Base-by-base conservation (phyloP, 1,140 invertebrate species). In the Chymomyza costata region DNA sequence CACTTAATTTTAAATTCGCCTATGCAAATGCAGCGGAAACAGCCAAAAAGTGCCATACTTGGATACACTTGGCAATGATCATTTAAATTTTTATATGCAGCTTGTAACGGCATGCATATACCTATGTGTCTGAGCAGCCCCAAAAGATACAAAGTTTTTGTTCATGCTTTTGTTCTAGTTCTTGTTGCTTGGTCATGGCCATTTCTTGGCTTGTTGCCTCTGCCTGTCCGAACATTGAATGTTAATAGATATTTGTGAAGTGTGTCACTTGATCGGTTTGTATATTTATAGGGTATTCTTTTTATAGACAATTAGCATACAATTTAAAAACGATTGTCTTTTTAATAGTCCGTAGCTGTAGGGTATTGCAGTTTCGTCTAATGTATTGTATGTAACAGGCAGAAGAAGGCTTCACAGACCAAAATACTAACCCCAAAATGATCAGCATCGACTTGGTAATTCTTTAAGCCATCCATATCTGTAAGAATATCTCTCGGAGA, bases 11-110 rank as follows among this genome's bases (percentile, higher is more conserved):
- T 15, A 39, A 41, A 52, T 52, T 57, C 48, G 59, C 14, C 62
- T 71, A 78, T 78, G 73, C 67, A 73, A 78, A 78, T 78, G 73
- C 81, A 67, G 67, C 73, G 73, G 73, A 78, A 78, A 78, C 56
- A 70, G 54, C 40, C 38, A 62, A 52, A 65, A 58, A 61, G 39
- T 54, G 40, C 34, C 63, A 28, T 28, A 28, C 10, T 28, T 28
- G 5, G 10, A 28, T 28, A 6, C 25, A 28, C 5, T 28, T 28
- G 25, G 10, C 25, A 6, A n/a, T n/a, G n/a, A n/a, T n/a, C n/a
- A n/a, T n/a, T n/a, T n/a, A n/a, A n/a, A n/a, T n/a, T n/a, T n/a
- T n/a, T n/a, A n/a, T n/a, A n/a, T n/a, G n/a, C n/a, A n/a, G n/a
- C n/a, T n/a, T n/a, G n/a, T n/a, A n/a, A n/a, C n/a, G n/a, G n/a